Conservation (phyloP, 2,888 invertebrate genomes). For the Standfussiana lucernea region DNA sequence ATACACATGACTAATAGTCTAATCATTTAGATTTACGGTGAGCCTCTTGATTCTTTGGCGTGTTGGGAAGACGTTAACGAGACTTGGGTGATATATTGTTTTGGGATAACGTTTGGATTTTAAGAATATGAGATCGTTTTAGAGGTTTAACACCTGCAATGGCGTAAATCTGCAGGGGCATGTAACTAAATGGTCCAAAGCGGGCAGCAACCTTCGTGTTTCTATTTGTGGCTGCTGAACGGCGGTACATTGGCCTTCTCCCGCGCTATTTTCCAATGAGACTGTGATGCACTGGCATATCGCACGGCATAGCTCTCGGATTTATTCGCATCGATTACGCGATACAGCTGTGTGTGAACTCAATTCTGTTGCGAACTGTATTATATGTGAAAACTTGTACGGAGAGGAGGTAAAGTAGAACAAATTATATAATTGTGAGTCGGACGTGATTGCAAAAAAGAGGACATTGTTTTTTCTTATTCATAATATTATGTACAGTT, state of each 20-base stretch:
- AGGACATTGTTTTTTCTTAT: constrained; percentile 30
- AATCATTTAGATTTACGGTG: constrained; percentile 58
- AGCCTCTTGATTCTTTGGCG: constrained; percentile 40
- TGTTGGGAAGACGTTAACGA: constrained; percentile 28
- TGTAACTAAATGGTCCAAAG: constrained; percentile 82
- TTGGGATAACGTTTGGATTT: constrained; percentile 26
- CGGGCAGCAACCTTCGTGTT: constrained; percentile 85
- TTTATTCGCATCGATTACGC: constrained; percentile 72
- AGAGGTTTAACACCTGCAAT: constrained; percentile 46
- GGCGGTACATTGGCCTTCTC: constrained; percentile 88
- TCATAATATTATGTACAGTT: constrained; percentile 19
- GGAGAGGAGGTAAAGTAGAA: constrained; percentile 58
- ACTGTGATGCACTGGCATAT: constrained; percentile 79
- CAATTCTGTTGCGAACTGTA: constrained; percentile 62
- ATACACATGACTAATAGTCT: constrained; percentile 66
- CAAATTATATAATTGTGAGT: constrained; percentile 67
- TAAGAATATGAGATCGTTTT: constrained; percentile 3
- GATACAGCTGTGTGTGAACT: constrained; percentile 64
- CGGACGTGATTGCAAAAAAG: constrained; percentile 50
- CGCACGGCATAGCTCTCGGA: constrained; percentile 72
- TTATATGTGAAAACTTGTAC: constrained; percentile 60
- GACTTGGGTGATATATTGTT: constrained; percentile 32
- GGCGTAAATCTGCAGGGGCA: constrained; percentile 73
- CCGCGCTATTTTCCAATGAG: constrained; percentile 84
- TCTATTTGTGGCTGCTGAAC: constrained; percentile 86